Base-by-base conservation (phyloP, 2,888 invertebrate genomes). In the Syrphus vitripennis region DNA sequence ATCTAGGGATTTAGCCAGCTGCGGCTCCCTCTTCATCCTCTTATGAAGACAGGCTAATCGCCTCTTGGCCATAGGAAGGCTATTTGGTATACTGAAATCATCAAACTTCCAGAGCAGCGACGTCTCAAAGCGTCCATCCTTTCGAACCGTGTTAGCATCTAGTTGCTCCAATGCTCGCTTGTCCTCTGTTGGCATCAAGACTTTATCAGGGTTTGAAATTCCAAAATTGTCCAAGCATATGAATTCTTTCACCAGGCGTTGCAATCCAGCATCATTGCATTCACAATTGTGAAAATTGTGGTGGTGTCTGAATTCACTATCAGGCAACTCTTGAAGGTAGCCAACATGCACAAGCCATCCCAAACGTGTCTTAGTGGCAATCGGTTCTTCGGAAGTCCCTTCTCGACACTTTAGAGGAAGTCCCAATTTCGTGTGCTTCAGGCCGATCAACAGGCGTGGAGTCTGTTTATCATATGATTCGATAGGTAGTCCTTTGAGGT, bases 301-400 rank as follows among this genome's bases (percentile, higher is more conserved):
- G 10, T 57, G 34, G 19, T 19, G 12, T 34, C 19, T 19, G 0
- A 7, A 4, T 26, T 6, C 10, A 42, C 29, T n/a, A 9, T 4
- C 16, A 45, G 12, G 19, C 12, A 9, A 70, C 71, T 29, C 5
- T 37, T 40, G 40, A 40, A 19, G 16, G 57, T 29, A 31, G 9
- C 50, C 16, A 42, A 76, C 67, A 34, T 70, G 59, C 10, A 79
- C 53, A 1, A 55, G 67, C 82, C 87, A 88, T 16, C 84, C 88
- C 16, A 88, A 77, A 2, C 75, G 75, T 10, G 88, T 78, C 29
- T 88, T 88, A 1, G 80, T 67, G 6, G 87, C 86, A n/a, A 75
- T 40, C 1, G 87, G 87, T 16, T 83, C 67, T 16, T 80, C 57
- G 1, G 37, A 29, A 3, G 21, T 42, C 10, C 87, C 83, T 48